Conservation (phyloP, 2,113 vertebrate species). For the Herpailurus yagouaroundi region DNA sequence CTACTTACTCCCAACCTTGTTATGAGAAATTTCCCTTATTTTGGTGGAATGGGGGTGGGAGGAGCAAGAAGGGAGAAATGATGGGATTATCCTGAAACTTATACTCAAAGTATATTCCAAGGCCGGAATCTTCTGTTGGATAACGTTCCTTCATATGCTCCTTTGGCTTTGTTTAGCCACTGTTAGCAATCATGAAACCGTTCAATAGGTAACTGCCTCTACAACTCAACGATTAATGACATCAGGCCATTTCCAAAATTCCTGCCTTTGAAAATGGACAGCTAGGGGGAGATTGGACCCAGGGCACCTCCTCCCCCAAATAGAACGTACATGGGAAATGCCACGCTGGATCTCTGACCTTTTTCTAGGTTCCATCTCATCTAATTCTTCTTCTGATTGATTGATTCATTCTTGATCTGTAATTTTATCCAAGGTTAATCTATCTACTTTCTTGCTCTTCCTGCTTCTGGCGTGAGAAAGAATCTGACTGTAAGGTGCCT, state of each 20-base stretch:
- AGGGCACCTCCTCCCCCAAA: not conserved
- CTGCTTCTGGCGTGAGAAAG: not conserved
- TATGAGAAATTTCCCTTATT: not conserved
- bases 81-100: not conserved
- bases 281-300: not conserved
- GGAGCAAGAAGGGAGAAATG: not conserved
- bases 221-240: not conserved
- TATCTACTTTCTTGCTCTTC: not conserved
- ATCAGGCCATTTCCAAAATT: not conserved
- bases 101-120: not conserved
- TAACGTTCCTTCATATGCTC: not conserved
- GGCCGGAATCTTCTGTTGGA: not conserved
- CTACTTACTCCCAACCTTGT: not conserved
- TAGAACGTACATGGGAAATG: not conserved
- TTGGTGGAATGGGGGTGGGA: not conserved
- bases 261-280: not conserved
- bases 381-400: conserved; percentile 3
- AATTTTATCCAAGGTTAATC: not conserved
- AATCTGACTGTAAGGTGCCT: not conserved
- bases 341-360: not conserved
- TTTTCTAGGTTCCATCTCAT: not conserved
- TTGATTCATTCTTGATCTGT: not conserved
- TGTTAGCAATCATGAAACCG: not conserved
- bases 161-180: not conserved
- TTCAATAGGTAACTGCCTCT: not conserved